phyloP scores from a whole-genome alignment of 2,113 vertebrate species.

The Dinomys branickii region DNA sequence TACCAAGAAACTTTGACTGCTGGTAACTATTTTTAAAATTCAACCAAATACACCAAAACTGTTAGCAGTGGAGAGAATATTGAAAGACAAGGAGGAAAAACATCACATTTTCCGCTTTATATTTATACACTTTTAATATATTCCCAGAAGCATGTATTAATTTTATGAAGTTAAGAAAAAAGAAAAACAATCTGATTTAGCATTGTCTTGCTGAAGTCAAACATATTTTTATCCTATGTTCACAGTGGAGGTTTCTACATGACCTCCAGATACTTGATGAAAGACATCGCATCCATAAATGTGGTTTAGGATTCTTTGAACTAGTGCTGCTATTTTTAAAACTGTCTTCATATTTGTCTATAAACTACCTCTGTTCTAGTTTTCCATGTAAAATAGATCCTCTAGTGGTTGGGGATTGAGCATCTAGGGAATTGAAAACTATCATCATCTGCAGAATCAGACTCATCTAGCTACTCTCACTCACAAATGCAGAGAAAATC shows the following conservation, averaged over 20 bases:
- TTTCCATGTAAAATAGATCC: conserved; percentile 34
- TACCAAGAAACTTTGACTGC: not conserved
- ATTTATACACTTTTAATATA: not conserved
- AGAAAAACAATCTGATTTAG: conserved; percentile 7
- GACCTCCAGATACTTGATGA: not conserved
- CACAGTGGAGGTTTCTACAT: not conserved
- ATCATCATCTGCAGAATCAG: conserved; percentile 33
- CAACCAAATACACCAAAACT: not conserved
- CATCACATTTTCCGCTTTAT: not conserved
- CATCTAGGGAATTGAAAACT: conserved; percentile 50
- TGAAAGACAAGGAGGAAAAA: not conserved
- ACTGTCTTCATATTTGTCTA: not conserved
- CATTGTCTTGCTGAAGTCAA: not conserved
- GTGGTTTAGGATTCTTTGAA: not conserved
- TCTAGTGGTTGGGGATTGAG: not conserved
- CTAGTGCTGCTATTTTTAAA: conserved; percentile 52
- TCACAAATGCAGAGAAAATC: conserved; percentile 21
- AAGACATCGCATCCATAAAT: not conserved
- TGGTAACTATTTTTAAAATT: not conserved
- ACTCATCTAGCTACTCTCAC: not conserved
- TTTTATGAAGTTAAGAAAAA: conserved; percentile 2
- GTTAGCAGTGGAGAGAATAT: not conserved
- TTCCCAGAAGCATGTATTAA: not conserved
- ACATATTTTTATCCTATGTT: conserved; percentile 38
- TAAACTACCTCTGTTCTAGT: conserved; percentile 43